Evolutionary conservation across 2,113 vertebrate species (phyloP), one percentile per base, ranked within the genome.

Genomic region (Salminus brasiliensis): DNA sequence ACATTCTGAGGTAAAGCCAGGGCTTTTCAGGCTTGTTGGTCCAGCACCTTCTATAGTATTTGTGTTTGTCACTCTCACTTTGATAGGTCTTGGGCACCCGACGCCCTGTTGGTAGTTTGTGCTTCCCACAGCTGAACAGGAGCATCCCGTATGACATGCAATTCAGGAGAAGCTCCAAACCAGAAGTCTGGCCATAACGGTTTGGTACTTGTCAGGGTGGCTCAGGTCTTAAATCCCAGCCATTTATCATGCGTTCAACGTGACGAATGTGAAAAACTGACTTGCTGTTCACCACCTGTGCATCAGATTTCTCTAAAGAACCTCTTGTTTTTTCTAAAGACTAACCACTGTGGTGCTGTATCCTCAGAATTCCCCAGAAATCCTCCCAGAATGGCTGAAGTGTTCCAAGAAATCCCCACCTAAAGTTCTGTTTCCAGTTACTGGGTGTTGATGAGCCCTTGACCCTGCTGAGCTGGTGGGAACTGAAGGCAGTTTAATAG

Each of bases 371-470:
- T 65, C 30, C 16, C 62, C 15, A 10, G 39, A 25, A 23, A n/a
- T n/a, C 34, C 32, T 39, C 13, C 18, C 25, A 62, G 18, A 65
- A 78, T 43, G 36, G 69, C 34, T 70, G 27, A 4, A 5, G 60
- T 47, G 23, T 78, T 63, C 30, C 39, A 45, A 36, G 65, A 69
- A 53, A 30, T 49, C 57, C 16, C 57, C 62, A 63, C 15, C 45
- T 57, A 27, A 43, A 47, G 21, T 34, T 87, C 82, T 91, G 89
- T 81, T 88, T 89, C 86, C 81, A 84, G 70, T 90, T 83, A 83
- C 18, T 52, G 34, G 79, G 10, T 83, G 87, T 85, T 86, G 74
- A 85, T 87, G 52, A 34, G 69, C 62, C 70, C 60, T 73, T 76
- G 73, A 59, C 66, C 53, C 60, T 69, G 81, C 72, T 80, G 47